Base-by-base conservation (phyloP, 2,113 vertebrate species). In the Phainopepla nitens region DNA sequence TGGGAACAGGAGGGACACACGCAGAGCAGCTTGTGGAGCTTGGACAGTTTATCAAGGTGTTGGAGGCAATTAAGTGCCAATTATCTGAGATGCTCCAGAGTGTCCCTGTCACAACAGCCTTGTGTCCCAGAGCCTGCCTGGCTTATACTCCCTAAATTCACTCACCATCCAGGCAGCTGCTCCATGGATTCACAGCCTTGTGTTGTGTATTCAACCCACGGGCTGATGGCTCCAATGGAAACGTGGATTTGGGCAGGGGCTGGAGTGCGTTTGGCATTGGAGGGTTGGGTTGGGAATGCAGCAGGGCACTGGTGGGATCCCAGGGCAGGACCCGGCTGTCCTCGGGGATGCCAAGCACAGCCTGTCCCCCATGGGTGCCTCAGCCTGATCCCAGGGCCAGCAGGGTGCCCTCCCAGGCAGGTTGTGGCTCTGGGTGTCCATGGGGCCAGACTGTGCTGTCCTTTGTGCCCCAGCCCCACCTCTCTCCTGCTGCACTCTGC, bases 21-120 rank as follows among this genome's bases (percentile, higher is more conserved):
- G 29, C 31, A 65, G 68, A 75, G 60, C 73, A 29, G 21, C 76
- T 64, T 8, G 3, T 21, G 45, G 31, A 56, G 78, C 61, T 61
- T 42, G 44, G 64, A 23, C 70, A 64, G 28, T 64, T 90, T 62
- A 60, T 57, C 39, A 11, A 18, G 76, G 54, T n/a, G 25, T 31
- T 76, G 54, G 65, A 73, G 69, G 57, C 95, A 93, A 90, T 91
- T 79, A 93, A 88, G 60, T 70, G 35, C 71, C 86, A 90, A 94
- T 93, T 95, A 90, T 65, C 45, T 58, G n/a, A 92, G 92, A 78
- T 54, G 51, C 79, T 91, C 84, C 89, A 31, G 66, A 78, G 68
- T 47, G 57, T 44, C 23, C 50, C 45, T 95, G 51, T 78, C 75
- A 89, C 19, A 83, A 35, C 33, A 90, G 41, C 71, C 69, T 78